A percentile compares a stretch with the other conserved stretches of the same genome.
These are phyloP conservation scores for Dissostichus mawsoni DNA, from an alignment of 2,113 vertebrate species.

Conservation along the genomic window DNA sequence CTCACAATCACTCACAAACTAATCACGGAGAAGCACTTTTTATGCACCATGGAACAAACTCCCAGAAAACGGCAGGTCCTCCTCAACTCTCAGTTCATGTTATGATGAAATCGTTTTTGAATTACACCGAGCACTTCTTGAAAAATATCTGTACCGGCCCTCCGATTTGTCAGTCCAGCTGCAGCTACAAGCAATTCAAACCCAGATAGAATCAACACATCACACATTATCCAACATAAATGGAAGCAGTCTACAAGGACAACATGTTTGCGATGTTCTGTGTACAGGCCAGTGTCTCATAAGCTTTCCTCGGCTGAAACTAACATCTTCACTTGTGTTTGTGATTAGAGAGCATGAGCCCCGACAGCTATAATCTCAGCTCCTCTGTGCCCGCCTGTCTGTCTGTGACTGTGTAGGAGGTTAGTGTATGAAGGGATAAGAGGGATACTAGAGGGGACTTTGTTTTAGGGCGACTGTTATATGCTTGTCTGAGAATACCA, in stretches of 20 bases:
- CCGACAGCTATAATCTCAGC: conserved; percentile 47
- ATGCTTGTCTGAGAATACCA: conserved; percentile 2
- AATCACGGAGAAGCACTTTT: background rate
- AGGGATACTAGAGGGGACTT: conserved; percentile 28
- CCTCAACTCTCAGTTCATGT: too few relatives aligned
- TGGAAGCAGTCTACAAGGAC: background rate
- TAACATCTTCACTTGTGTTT: conserved; percentile 56
- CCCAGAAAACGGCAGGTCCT: background rate
- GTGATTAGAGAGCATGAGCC: conserved; percentile 67
- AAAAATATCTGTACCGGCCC: background rate
- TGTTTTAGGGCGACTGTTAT: conserved; percentile 26
- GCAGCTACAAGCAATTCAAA: background rate
- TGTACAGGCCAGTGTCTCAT: conserved; percentile 10
- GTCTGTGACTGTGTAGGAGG: conserved; percentile 61
- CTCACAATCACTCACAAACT: background rate
- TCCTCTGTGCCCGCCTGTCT: conserved; percentile 55
- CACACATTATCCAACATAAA: background rate
- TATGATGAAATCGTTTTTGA: background rate
- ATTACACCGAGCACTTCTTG: background rate
- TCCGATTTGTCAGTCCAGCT: background rate
- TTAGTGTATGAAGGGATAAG: conserved; percentile 40
- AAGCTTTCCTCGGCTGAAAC: conserved; percentile 17
- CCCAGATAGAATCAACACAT: background rate
- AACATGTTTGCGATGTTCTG: conserved; percentile 3
- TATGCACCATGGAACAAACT: background rate